Evolutionary conservation across 2,888 invertebrate species (phyloP).

Genomic region (Drosophila nr. fundita): DNA sequence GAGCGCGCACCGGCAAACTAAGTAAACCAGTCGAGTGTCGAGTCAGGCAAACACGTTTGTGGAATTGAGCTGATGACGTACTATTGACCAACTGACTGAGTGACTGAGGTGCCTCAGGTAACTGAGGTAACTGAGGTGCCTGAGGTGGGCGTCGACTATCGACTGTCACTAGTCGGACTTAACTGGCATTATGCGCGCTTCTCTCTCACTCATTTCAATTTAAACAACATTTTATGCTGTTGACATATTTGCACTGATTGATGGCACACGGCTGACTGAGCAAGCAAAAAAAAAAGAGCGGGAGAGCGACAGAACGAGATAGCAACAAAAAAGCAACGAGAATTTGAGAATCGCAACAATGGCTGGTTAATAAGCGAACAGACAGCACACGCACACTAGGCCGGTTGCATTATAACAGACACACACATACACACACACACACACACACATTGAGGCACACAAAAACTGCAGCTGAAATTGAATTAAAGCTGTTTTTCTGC

Average conservation of each 20-base stretch:
- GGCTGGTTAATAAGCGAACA: constrained; percentile 65
- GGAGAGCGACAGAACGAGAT: not conserved
- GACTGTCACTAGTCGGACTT: constrained; percentile 54
- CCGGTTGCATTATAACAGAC: constrained; percentile 7
- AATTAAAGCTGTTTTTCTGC: constrained; percentile 72
- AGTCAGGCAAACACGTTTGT: constrained; percentile 37
- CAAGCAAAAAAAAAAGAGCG: not conserved
- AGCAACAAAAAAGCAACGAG: constrained; percentile 6
- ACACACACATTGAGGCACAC: constrained; percentile 9
- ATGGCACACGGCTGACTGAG: constrained; percentile 29
- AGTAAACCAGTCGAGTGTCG: constrained; percentile 47
- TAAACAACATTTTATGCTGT: constrained; percentile 50
- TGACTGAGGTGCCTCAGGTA: constrained; percentile 24
- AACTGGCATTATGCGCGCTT: constrained; percentile 70
- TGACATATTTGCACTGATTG: constrained; percentile 70
- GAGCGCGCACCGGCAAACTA: constrained; percentile 76
- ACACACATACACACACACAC: not conserved
- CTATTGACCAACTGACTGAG: constrained; percentile 40
- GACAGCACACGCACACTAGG: constrained; percentile 3
- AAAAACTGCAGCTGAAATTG: constrained; percentile 60
- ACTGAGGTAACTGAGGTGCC: constrained; percentile 22
- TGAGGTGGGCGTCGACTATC: constrained; percentile 53
- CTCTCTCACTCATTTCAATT: constrained; percentile 24
- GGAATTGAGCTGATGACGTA: constrained; percentile 50
- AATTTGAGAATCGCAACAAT: constrained; percentile 47